Conservation (phyloP, 2,797 vertebrate genomes). For the Loriculus beryllinus region DNA sequence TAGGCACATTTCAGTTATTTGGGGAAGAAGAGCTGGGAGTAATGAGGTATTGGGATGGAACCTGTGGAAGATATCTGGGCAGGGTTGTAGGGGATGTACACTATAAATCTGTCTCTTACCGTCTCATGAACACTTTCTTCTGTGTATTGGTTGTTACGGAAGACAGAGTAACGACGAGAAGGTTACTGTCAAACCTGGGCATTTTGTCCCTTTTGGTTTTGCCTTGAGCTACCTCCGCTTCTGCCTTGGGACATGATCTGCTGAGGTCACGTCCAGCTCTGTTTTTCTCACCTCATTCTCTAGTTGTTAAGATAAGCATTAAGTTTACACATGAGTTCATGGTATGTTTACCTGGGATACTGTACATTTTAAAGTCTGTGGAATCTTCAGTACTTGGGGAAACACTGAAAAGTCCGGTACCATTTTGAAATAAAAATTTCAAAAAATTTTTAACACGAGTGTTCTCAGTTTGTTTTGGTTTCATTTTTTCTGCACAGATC, state of each 20-base stretch:
- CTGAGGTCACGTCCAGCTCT: not conserved
- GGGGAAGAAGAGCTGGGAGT: not conserved
- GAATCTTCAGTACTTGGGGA: not conserved
- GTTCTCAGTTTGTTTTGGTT: not conserved
- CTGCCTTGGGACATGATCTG: not conserved
- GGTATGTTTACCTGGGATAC: not conserved
- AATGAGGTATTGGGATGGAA: not conserved
- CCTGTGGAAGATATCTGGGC: not conserved
- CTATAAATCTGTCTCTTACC: not conserved
- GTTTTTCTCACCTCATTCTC: not conserved
- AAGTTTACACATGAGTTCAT: not conserved
- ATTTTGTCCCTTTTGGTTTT: not conserved
- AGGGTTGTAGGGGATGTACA: not conserved
- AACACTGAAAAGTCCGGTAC: not conserved
- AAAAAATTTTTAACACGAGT: not conserved
- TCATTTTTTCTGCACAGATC: slow-evolving; percentile 77
- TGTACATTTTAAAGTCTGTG: not conserved
- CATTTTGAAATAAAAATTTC: not conserved
- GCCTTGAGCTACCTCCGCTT: not conserved
- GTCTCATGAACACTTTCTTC: not conserved
- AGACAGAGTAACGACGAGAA: not conserved
- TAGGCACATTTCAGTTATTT: not conserved
- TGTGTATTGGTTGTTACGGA: not conserved
- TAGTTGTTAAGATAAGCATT: not conserved
- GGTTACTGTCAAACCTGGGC: not conserved